A percentile compares a stretch with the other conserved stretches of the same genome.
Evolutionary conservation across 2,113 vertebrate species (phyloP).

Genomic region (Rhinoderma darwinii): DNA sequence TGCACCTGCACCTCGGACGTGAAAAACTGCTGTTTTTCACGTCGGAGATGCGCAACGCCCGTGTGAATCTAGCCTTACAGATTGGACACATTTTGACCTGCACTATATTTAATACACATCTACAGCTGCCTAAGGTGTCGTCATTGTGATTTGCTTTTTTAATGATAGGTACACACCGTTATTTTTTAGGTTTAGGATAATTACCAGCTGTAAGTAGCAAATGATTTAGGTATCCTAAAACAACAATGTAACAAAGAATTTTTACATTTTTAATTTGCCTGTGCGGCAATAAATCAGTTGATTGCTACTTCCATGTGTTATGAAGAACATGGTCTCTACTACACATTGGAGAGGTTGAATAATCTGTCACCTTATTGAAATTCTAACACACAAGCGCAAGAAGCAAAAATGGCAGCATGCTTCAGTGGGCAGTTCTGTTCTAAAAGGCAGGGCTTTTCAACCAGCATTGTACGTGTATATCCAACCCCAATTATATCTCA

Average conservation of each 20-base stretch:
- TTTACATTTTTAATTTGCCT: background rate
- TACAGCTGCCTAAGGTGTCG: no score
- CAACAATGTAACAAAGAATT: background rate
- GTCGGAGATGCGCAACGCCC: no score
- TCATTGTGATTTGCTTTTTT: no score
- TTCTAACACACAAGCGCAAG: background rate
- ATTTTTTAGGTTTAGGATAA: background rate
- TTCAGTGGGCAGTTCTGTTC: slow-evolving; percentile 28
- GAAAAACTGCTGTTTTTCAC: no score
- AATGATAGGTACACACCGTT: background rate
- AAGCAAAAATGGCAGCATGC: slow-evolving; percentile 22
- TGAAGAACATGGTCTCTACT: background rate
- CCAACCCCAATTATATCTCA: slow-evolving; percentile 25
- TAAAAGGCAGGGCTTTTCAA: background rate
- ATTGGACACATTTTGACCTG: no score
- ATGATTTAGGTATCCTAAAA: background rate
- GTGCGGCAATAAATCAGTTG: background rate
- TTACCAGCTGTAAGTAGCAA: background rate
- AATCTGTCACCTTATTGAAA: slow-evolving; percentile 33
- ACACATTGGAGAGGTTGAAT: background rate
- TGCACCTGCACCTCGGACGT: no score
- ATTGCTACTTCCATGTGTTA: background rate
- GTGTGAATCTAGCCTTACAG: no score
- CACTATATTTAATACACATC: no score
- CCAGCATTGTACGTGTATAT: slow-evolving; percentile 2